Evolutionary conservation across 2,113 vertebrate species (phyloP), one percentile per base, ranked within the genome.

Genomic region (Apteryx mantelli): DNA sequence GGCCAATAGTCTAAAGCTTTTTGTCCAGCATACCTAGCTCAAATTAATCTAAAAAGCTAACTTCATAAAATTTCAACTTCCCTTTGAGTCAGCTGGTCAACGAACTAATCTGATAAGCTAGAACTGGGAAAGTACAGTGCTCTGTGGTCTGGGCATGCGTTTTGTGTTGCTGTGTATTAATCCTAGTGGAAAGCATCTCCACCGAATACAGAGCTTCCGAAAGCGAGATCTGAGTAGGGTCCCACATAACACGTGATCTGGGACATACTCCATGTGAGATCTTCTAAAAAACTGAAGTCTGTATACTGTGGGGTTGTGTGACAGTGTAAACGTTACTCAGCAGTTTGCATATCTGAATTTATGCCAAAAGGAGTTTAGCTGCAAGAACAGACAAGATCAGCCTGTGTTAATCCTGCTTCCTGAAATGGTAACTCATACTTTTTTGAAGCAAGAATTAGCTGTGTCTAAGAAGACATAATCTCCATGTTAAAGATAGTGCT

Each of bases 241-340:
- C 65, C 50, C 9, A 48, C 30, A 42, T 20, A 26, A 74, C 68
- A 61, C 0, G 1, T 34, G 8, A 26, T 65, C n/a, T 5, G 2
- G 30, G 4, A 60, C 1, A 1, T 18, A 7, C 58, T 58, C 30
- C 2, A 0, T 26, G 28, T 32, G 74, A 74, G 11, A 44, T 53
- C 56, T 60, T 13, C 40, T 58, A 34, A 64, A 89, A 61, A 81
- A 65, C n/a, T 69, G 26, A 68, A 50, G 0, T 0, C n/a, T 69
- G 7, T 6, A 1, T 11, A 19, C 38, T 38, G n/a, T 70, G 50
- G 22, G 22, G 52, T 56, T 79, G 12, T 56, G 25, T 66, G 81
- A 42, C 34, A 6, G n/a, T 74, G 22, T 32, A 40, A 81, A 32
- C 26, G 18, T 60, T 60, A 84, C 32, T 65, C 68, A 77, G 63